phyloP scores from a whole-genome alignment of 2,797 vertebrate genomes.

The Sternotherus odoratus region DNA sequence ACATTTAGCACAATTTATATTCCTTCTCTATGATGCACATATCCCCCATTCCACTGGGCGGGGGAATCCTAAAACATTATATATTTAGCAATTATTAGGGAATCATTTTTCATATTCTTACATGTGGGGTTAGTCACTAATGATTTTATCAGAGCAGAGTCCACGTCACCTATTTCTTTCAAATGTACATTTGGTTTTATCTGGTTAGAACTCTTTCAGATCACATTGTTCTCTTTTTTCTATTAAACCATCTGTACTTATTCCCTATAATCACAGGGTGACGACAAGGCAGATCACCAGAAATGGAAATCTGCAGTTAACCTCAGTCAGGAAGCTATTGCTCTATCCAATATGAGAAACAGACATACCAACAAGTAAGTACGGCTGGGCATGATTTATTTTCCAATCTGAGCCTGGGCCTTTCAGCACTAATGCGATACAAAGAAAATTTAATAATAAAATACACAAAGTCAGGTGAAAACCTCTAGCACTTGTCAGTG shows the following conservation, averaged over 20 bases:
- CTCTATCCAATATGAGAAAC: background rate
- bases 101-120: background rate
- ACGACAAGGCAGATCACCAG: background rate
- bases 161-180: background rate
- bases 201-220: background rate
- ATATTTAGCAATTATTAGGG: background rate
- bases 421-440: background rate
- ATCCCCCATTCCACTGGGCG: background rate
- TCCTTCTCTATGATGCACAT: background rate
- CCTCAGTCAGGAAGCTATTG: background rate
- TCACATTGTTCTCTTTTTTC: background rate
- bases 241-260: background rate
- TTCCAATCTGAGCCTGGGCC: background rate
- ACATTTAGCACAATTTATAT: background rate
- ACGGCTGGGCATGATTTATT: background rate
- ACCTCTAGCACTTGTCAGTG: background rate
- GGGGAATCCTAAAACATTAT: fast-evolving
- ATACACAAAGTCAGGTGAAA: background rate
- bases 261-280: background rate
- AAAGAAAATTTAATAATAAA: background rate
- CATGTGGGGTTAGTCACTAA: background rate
- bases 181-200: background rate
- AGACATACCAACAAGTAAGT: background rate
- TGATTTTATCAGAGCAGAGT: background rate
- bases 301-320: too few relatives aligned